These are phyloP conservation scores for Agrotis exclamationis DNA, from an alignment of 2,888 invertebrate species.

Conservation along the genomic window DNA sequence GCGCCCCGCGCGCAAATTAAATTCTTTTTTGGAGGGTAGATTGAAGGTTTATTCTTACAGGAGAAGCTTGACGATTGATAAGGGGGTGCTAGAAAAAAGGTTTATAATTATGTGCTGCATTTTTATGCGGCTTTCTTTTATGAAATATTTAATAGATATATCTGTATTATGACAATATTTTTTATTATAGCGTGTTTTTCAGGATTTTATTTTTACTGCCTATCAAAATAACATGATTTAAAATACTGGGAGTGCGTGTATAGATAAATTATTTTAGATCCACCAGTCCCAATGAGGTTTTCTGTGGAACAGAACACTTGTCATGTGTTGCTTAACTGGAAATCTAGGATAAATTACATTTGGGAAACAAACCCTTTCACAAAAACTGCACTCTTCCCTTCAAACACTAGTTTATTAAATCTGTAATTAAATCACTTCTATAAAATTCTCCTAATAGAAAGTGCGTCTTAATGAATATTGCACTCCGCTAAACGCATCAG, in stretches of 20 bases:
- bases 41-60: constrained; percentile 25
- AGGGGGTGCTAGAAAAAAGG: background rate
- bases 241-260: too few species aligned
- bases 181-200: background rate
- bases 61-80: constrained; percentile 10
- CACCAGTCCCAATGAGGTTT: background rate
- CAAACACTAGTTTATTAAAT: too few species aligned
- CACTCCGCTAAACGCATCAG: constrained; percentile 17
- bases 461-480: constrained; percentile 25
- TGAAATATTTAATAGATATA: background rate
- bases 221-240: too few species aligned
- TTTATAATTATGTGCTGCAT: background rate
- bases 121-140: background rate
- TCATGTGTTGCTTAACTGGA: too few species aligned
- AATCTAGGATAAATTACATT: too few species aligned
- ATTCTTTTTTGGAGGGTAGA: constrained; percentile 38
- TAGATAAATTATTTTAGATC: too few species aligned
- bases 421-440: background rate
- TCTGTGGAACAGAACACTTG: background rate
- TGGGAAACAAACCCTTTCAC: too few species aligned
- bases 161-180: background rate
- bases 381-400: too few species aligned
- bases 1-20: constrained; percentile 38
- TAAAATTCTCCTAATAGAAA: constrained; percentile 27
- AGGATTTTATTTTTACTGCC: too few species aligned